A percentile compares a stretch with the other conserved stretches of the same genome.
phyloP scores from a whole-genome alignment of 2,113 vertebrate genomes.

The Laticauda colubrina region DNA sequence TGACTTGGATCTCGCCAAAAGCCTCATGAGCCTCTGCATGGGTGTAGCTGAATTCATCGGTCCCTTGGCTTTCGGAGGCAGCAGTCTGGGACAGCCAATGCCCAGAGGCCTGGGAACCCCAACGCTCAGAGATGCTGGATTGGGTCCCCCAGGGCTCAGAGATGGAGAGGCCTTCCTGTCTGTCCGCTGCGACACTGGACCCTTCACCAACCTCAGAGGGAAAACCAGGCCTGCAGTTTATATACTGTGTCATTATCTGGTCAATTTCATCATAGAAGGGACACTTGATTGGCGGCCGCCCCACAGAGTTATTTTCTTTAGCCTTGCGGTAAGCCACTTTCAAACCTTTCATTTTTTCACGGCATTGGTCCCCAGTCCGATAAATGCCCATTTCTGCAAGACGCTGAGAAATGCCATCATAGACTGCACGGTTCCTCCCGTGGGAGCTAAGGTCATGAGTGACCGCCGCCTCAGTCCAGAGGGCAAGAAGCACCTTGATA shows the following conservation, averaged over 20 bases:
- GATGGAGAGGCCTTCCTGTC: background rate
- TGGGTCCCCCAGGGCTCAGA: constrained; percentile 13
- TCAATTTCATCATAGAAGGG: constrained; percentile 40
- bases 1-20: constrained; percentile 25
- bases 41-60: constrained; percentile 17
- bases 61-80: constrained; percentile 23
- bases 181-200: background rate
- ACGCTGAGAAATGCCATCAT: constrained; percentile 35
- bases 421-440: constrained; percentile 22
- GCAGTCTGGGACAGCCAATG: constrained; percentile 13
- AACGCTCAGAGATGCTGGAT: constrained; percentile 16
- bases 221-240: constrained; percentile 22
- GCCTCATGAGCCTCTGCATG: constrained; percentile 18
- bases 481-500: constrained; percentile 31
- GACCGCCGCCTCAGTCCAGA: constrained; percentile 30
- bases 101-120: background rate
- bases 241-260: constrained; percentile 31
- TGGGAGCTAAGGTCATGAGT: constrained; percentile 32
- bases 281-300: constrained; percentile 28
- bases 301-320: constrained; percentile 25
- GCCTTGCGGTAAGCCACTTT: constrained; percentile 39
- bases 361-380: constrained; percentile 31
- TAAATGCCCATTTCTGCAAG: constrained; percentile 35
- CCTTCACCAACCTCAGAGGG: constrained; percentile 13
- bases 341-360: constrained; percentile 36